Percentiles rank a stretch among this genome's conserved stretches.
phyloP scores from a whole-genome alignment of 2,888 invertebrate species.

The Penaeus monodon region DNA sequence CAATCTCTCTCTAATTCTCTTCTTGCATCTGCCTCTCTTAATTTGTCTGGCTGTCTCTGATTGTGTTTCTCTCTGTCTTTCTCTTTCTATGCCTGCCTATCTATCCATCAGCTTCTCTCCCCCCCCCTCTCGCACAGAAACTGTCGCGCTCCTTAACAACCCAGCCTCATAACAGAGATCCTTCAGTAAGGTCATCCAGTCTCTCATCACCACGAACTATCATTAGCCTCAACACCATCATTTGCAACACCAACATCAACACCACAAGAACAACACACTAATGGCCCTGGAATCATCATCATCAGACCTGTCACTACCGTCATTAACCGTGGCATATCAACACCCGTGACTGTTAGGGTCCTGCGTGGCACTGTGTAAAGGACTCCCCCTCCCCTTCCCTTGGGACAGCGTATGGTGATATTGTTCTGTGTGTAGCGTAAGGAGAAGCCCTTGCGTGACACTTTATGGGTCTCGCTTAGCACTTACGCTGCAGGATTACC shows the following conservation, averaged over 20 bases:
- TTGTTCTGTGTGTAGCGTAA: no score
- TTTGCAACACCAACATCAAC: neutral
- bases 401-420: no score
- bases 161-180: no score
- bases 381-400: no score
- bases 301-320: neutral
- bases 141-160: no score
- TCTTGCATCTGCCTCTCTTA: conserved; percentile 6
- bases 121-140: no score
- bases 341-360: no score
- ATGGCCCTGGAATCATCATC: conserved; percentile 3
- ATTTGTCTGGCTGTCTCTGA: neutral
- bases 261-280: neutral
- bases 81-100: conserved; percentile 21
- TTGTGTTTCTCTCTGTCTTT: neutral
- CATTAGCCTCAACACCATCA: conserved; percentile 7
- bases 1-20: conserved; percentile 8
- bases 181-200: no score
- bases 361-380: no score
- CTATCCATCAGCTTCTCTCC: conserved; percentile 12
- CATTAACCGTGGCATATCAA: conserved; percentile 8
- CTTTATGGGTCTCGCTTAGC: no score
- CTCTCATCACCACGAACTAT: neutral
- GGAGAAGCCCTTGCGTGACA: no score
- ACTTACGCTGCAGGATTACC: no score